Evolutionary conservation across 1,140 invertebrate species (phyloP), one percentile per base, ranked within the genome.

Genomic region (Vanessa atalanta): DNA sequence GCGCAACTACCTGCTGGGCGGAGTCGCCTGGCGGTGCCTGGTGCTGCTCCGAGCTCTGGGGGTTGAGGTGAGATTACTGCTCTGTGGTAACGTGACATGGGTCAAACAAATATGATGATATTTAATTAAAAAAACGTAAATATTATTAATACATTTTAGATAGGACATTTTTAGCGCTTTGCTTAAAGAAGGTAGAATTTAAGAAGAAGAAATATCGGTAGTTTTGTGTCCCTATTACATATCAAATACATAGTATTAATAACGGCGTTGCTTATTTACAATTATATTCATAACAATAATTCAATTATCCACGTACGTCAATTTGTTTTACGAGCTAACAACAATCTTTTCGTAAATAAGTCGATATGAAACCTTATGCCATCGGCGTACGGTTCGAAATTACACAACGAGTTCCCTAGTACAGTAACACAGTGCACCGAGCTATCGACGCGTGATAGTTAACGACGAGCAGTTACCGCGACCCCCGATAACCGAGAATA

Each of bases 1-100:
- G 47, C 91, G 93, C 47, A 93, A 92, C 63, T 95, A 95, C 80
- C 75, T 95, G 64, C 85, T 94, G 1, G 90, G 93, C 5, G 95
- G 94, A 26, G 88, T 94, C 65, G 95, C 95, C 13, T 95, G 95
- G 95, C 89, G 94, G 64, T 94, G 93, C 66, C 85, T 96, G 13
- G 93, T 94, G 55, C 90, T 94, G 50, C 89, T 95, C 8, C 91
- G 94, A 43, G 83, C 93, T 0, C 81, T 95, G 7, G 95, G 94
- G 3, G 93, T 95, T 16, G 88, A 94, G 88, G 94, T 94, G 4
- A 61, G 26, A 31, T 31, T 31, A 31, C 26, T 31, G 26, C 26
- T 31, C 26, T 31, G 3, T 31, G 26, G 26, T 31, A 31, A 31
- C 26, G 26, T 31, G 26, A 31, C 26, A 31, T 4, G 26, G 26